phyloP scores from a whole-genome alignment of 1,140 invertebrate genomes.

The Pogonomyrmex barbatus region DNA sequence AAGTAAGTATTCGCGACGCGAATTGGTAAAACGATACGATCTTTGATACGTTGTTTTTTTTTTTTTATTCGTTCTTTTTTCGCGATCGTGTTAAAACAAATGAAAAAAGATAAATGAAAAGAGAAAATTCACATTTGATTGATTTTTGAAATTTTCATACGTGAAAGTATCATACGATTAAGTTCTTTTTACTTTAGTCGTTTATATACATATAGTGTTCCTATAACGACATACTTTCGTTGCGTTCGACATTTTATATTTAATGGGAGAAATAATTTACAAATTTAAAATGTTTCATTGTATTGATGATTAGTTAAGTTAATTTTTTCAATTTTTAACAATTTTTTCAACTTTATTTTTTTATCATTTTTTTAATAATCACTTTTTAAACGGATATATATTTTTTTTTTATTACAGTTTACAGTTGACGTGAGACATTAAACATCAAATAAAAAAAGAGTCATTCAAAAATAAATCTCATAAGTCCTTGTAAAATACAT shows the following conservation, averaged over 20 bases:
- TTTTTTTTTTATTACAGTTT: not conserved
- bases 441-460: not conserved
- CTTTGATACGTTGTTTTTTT: not conserved
- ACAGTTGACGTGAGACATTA: not conserved
- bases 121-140: not conserved
- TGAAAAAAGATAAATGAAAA: not conserved
- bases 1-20: not conserved
- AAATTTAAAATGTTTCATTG: not conserved
- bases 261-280: not conserved
- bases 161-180: not conserved
- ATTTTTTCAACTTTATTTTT: not conserved
- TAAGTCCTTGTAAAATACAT: not conserved
- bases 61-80: not conserved
- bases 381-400: not conserved
- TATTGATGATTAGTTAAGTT: not conserved
- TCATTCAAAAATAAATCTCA: not conserved
- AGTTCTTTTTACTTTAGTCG: not conserved
- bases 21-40: not conserved
- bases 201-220: not conserved
- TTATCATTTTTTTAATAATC: not conserved
- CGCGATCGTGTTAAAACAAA: not conserved
- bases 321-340: not conserved
- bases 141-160: not conserved
- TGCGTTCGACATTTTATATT: not conserved
- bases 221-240: not conserved